Conservation (phyloP, 2,797 vertebrate genomes). For the Merluccius polli region DNA sequence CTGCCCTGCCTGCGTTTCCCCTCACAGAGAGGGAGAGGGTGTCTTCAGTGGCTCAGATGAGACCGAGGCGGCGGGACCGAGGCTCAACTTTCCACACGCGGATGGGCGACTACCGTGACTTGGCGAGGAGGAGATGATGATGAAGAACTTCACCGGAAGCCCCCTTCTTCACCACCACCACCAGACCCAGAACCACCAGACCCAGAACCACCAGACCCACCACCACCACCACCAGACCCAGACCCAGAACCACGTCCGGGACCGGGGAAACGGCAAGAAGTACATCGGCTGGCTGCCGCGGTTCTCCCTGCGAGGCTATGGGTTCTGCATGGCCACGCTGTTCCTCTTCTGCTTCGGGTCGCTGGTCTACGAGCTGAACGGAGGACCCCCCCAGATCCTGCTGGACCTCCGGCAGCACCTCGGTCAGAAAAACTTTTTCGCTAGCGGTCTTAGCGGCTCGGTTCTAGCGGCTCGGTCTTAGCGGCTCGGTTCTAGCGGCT, state of each 20-base stretch:
- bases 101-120: conserved; percentile 85
- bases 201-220: no score
- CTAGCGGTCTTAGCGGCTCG: no score
- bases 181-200: no score
- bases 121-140: conserved; percentile 85
- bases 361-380: conserved; percentile 91
- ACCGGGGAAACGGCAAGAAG: conserved; percentile 68
- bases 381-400: conserved; percentile 88
- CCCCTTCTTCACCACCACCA: conserved; percentile 60
- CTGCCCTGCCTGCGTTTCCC: no score
- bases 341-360: conserved; percentile 91
- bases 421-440: conserved; percentile 73
- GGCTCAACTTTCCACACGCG: conserved; percentile 68
- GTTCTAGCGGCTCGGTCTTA: no score
- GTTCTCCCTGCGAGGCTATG: conserved; percentile 87
- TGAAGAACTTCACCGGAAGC: conserved; percentile 84
- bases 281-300: conserved; percentile 73
- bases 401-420: conserved; percentile 90
- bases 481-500: no score
- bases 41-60: conserved; percentile 52
- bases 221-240: no score
- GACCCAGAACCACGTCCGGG: conserved; percentile 70
- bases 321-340: conserved; percentile 89
- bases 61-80: conserved; percentile 44
- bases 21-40: conserved; percentile 19